phyloP scores from a whole-genome alignment of 2,113 vertebrate genomes.

The Panthera tigris region DNA sequence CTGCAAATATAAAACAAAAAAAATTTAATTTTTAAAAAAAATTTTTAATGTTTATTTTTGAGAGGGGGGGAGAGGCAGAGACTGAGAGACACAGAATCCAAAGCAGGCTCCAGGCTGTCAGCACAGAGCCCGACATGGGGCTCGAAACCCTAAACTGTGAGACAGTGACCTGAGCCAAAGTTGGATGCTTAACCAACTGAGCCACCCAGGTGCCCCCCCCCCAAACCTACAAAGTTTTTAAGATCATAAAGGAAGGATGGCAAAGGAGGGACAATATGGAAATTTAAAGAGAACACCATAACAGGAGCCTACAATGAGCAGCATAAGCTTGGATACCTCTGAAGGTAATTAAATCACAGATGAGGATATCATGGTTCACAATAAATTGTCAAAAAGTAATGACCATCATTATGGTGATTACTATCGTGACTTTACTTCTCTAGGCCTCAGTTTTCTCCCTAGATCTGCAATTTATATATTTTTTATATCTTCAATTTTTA shows the following conservation, averaged over 20 bases:
- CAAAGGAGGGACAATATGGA: background rate
- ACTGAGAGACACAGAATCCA: no score
- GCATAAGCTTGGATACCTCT: background rate
- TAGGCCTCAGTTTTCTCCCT: background rate
- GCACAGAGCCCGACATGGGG: no score
- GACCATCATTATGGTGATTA: background rate
- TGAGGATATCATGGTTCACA: background rate
- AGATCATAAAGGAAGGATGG: background rate
- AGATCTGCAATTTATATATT: background rate
- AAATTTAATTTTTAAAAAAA: no score
- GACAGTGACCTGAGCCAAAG: no score
- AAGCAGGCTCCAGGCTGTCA: no score
- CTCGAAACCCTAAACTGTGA: no score
- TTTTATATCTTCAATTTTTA: background rate
- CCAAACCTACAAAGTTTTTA: background rate
- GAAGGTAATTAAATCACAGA: no score
- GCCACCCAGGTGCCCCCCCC: no score
- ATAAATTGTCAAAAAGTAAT: background rate
- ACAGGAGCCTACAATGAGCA: background rate
- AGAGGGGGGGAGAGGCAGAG: no score
- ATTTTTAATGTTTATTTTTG: no score
- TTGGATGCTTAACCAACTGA: no score
- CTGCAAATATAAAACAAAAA: slow-evolving; percentile 1
- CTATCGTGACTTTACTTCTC: background rate
- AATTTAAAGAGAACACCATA: background rate